Evolutionary conservation across 2,888 invertebrate genomes (phyloP).

Genomic region (Aphelenchoides bicaudatus): DNA sequence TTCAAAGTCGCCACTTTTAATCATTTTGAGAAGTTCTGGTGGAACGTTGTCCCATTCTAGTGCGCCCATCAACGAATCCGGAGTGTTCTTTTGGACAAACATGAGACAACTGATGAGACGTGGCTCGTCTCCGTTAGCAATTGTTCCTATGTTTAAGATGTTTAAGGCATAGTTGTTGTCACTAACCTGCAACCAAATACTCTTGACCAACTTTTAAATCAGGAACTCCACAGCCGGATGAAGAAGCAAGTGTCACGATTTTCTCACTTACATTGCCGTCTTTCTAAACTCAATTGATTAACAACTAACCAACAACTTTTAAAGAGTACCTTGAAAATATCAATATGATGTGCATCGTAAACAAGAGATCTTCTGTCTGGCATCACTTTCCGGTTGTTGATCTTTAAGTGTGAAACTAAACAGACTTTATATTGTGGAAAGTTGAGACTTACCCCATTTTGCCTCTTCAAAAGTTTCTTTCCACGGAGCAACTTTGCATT

Average conservation of each 20-base stretch:
- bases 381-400: constrained; percentile 14
- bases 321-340: constrained; percentile 25
- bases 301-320: constrained; percentile 2
- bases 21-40: constrained; percentile 1
- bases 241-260: constrained; percentile 21
- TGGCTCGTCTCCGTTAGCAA: constrained; percentile 17
- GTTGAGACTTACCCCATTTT: constrained; percentile 6
- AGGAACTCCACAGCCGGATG: constrained; percentile 27
- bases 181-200: constrained; percentile 24
- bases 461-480: background rate
- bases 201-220: constrained; percentile 24
- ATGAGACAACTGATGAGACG: constrained; percentile 10
- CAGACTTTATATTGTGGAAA: background rate
- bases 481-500: background rate
- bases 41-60: constrained; percentile 7
- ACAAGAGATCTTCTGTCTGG: constrained; percentile 6
- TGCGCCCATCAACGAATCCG: constrained; percentile 3
- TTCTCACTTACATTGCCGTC: too few relatives aligned
- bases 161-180: background rate
- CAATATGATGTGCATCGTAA: constrained; percentile 22
- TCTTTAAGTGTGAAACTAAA: constrained; percentile 27
- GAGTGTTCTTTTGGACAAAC: background rate
- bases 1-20: background rate
- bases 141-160: constrained; percentile 1
- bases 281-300: background rate